These are phyloP conservation scores for Huso huso DNA, from an alignment of 2,797 vertebrate genomes.

Conservation along the genomic window DNA sequence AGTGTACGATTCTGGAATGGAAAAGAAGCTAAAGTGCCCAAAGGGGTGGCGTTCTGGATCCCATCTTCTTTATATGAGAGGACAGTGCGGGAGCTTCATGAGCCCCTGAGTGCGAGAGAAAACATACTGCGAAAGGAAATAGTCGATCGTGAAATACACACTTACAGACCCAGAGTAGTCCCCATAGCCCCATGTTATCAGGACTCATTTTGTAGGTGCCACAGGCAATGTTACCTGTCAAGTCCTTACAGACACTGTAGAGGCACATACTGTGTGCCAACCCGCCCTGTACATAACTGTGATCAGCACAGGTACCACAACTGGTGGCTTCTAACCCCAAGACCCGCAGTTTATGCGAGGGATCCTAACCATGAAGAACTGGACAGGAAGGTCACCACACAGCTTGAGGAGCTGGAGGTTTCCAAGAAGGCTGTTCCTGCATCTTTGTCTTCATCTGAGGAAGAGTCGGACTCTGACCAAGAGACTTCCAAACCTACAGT, in stretches of 20 bases:
- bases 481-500: constrained; percentile 22
- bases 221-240: constrained; percentile 24
- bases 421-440: constrained; percentile 17
- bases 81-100: constrained; percentile 51
- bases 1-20: constrained; percentile 73
- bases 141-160: constrained; percentile 7
- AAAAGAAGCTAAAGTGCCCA: constrained; percentile 47
- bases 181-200: constrained; percentile 15
- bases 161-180: constrained; percentile 13
- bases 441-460: constrained; percentile 33
- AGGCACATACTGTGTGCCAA: constrained; percentile 25
- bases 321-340: constrained; percentile 36
- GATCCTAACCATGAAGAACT: constrained; percentile 24
- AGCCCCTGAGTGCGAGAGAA: constrained; percentile 19
- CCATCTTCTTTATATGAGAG: constrained; percentile 49
- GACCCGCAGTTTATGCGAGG: constrained; percentile 21
- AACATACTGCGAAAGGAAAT: not conserved
- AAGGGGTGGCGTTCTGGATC: constrained; percentile 55
- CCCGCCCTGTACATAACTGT: constrained; percentile 28
- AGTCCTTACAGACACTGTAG: not conserved
- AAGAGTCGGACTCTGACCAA: constrained; percentile 25
- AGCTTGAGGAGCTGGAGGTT: constrained; percentile 33
- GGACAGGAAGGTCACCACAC: constrained; percentile 20
- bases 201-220: constrained; percentile 19
- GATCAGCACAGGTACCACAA: constrained; percentile 14